phyloP scores from a whole-genome alignment of 2,888 invertebrate genomes.

The Monochamus alternatus region DNA sequence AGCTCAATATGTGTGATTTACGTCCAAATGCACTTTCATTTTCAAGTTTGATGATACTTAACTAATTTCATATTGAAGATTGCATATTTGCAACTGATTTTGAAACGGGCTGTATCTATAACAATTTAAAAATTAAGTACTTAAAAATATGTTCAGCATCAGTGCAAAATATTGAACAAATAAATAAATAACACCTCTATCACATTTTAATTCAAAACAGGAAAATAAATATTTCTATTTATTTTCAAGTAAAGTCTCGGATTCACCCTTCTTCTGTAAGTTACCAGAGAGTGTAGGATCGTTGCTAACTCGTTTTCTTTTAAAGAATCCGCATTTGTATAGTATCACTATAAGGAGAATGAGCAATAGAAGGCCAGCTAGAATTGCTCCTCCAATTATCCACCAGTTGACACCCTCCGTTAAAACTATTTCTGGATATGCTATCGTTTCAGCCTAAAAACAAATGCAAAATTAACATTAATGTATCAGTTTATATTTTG shows the following conservation, averaged over 20 bases:
- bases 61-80: no score
- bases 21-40: no score
- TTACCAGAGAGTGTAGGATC: conserved; percentile 84
- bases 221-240: conserved; percentile 36
- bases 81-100: neutral
- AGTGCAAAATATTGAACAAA: conserved; percentile 22
- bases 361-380: conserved; percentile 88
- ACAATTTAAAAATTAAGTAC: conserved; percentile 30
- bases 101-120: neutral
- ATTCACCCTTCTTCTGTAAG: conserved; percentile 65
- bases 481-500: no score
- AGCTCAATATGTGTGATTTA: no score
- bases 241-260: conserved; percentile 52
- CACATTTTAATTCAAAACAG: conserved; percentile 33
- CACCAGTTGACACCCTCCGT: conserved; percentile 88
- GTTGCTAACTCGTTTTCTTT: conserved; percentile 80
- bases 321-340: conserved; percentile 94
- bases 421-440: conserved; percentile 87
- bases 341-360: conserved; percentile 85
- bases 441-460: conserved; percentile 85
- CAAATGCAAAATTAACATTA: neutral
- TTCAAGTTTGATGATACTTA: no score
- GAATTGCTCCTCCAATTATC: conserved; percentile 89
- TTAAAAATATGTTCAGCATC: conserved; percentile 15
- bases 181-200: conserved; percentile 37